phyloP scores from a whole-genome alignment of 2,888 invertebrate species.

The Scaptodrosophila latifasciaeformis region DNA sequence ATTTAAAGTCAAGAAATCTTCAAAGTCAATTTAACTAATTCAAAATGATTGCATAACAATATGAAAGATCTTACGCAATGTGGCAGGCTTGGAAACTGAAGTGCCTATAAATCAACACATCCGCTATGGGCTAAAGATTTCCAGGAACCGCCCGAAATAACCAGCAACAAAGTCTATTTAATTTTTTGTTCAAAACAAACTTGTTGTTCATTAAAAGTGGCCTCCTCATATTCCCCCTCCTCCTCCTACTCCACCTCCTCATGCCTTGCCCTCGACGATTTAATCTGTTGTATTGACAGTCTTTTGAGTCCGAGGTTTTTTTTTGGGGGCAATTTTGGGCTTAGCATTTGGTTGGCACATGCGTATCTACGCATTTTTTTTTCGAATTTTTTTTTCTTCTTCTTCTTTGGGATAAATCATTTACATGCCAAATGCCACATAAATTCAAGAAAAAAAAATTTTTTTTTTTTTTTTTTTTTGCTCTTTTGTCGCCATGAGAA shows the following conservation, averaged over 20 bases:
- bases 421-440: constrained; percentile 41
- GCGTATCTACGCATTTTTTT: constrained; percentile 63
- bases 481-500: constrained; percentile 14
- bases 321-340: neutral
- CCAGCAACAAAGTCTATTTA: constrained; percentile 32
- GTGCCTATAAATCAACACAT: constrained; percentile 60
- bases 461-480: constrained; percentile 12
- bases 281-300: constrained; percentile 45
- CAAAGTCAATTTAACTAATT: too few species aligned
- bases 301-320: constrained; percentile 5
- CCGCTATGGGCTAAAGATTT: constrained; percentile 49
- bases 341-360: neutral
- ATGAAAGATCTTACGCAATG: constrained; percentile 45
- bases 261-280: constrained; percentile 31
- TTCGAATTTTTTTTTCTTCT: too few species aligned
- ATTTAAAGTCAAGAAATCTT: too few species aligned
- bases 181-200: constrained; percentile 35
- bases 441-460: constrained; percentile 35
- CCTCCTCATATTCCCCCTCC: too few species aligned
- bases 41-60: constrained; percentile 38
- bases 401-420: constrained; percentile 63
- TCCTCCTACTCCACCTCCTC: too few species aligned
- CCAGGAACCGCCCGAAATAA: constrained; percentile 57
- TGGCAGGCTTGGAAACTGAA: neutral
- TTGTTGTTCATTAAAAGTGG: constrained; percentile 51